These are phyloP conservation scores for Coreoperca whiteheadi DNA, from an alignment of 2,113 vertebrate species.

Conservation along the genomic window DNA sequence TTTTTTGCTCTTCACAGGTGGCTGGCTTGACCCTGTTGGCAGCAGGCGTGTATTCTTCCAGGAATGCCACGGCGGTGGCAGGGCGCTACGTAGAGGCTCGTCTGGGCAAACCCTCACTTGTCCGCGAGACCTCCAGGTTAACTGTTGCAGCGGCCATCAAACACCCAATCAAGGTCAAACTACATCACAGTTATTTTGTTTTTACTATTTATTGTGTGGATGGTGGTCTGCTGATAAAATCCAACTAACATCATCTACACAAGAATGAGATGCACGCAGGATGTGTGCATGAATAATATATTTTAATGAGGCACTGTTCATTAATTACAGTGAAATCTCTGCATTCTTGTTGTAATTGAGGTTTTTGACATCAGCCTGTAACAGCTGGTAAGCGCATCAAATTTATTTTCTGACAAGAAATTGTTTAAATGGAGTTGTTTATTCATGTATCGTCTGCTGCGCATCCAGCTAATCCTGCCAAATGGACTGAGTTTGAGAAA, in stretches of 20 bases:
- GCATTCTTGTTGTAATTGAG: neutral
- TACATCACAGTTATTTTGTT: neutral
- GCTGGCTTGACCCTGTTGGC: constrained; percentile 90
- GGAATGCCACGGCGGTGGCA: constrained; percentile 86
- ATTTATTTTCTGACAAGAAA: constrained; percentile 4
- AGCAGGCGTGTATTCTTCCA: constrained; percentile 89
- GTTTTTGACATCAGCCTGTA: neutral
- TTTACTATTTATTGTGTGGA: neutral
- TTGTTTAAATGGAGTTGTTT: neutral
- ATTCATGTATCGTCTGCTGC: neutral
- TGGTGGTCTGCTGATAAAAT: neutral
- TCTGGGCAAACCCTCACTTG: constrained; percentile 90
- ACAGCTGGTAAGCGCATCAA: constrained; percentile 14
- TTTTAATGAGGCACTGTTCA: neutral
- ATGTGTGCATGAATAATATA: neutral
- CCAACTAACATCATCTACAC: neutral
- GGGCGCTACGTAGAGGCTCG: constrained; percentile 89
- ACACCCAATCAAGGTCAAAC: constrained; percentile 88
- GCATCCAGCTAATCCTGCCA: neutral
- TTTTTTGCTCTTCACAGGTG: constrained; percentile 74
- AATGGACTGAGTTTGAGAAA: neutral
- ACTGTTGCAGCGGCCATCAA: constrained; percentile 86
- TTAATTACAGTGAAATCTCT: neutral
- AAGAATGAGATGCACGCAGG: neutral
- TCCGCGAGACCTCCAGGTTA: constrained; percentile 90